These are phyloP conservation scores for Coelopa frigida DNA, from an alignment of 1,140 invertebrate genomes.

Conservation along the genomic window DNA sequence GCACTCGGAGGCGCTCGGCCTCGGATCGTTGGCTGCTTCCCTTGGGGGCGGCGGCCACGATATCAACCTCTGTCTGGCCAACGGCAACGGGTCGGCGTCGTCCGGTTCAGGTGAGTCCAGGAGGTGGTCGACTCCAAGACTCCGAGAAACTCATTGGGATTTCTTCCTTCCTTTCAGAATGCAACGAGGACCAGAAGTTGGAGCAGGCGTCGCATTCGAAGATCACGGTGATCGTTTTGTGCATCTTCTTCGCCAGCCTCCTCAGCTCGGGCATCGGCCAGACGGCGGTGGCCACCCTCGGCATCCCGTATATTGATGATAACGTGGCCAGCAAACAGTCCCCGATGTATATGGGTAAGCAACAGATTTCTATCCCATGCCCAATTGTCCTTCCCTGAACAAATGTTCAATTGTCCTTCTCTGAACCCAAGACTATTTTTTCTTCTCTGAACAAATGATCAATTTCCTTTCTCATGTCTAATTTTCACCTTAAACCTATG, in stretches of 20 bases:
- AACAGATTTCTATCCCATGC: too few relatives aligned
- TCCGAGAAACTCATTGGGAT: background rate
- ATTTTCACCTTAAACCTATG: too few relatives aligned
- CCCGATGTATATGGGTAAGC: constrained; percentile 89
- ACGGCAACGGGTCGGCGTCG: background rate
- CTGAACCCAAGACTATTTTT: background rate
- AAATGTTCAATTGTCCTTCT: too few relatives aligned
- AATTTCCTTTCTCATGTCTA: too few relatives aligned
- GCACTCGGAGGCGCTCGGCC: too few relatives aligned
- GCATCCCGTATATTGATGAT: constrained; percentile 90
- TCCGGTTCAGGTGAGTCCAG: too few relatives aligned
- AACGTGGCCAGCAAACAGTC: constrained; percentile 87
- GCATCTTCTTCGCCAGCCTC: constrained; percentile 79
- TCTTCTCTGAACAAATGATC: too few relatives aligned
- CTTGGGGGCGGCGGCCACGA: background rate
- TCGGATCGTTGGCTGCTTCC: too few relatives aligned
- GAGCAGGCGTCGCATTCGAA: constrained; percentile 62
- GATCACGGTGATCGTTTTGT: constrained; percentile 69
- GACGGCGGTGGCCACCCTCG: constrained; percentile 86
- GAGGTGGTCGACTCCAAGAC: background rate
- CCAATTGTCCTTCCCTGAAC: too few relatives aligned
- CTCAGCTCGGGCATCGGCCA: constrained; percentile 87
- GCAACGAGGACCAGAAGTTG: constrained; percentile 51
- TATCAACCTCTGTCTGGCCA: background rate
- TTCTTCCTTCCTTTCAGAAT: constrained; percentile 37